Evolutionary conservation across 2,888 invertebrate species (phyloP), one percentile per base, ranked within the genome.

Genomic region (Quadroppia sp.): DNA sequence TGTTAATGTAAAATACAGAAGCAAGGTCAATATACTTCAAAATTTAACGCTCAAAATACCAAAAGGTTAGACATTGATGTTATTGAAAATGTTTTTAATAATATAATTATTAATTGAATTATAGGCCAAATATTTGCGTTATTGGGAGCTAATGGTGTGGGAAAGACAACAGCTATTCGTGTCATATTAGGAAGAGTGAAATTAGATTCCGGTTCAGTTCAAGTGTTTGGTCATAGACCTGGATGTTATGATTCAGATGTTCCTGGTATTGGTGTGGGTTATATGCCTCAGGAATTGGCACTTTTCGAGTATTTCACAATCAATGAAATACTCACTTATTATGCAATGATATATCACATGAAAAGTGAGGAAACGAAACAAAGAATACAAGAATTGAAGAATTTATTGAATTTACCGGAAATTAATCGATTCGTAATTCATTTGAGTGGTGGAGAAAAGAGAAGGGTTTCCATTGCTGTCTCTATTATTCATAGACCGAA

Each of bases 401-500:
- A 75, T 17, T 42, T 76, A n/a, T 32, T 76, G 17, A 42, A 67
- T 48, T 40, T 76, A 30, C 76, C 76, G 15, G 48, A 75, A 28
- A 71, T 40, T n/a, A 61, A 28, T 9, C 30, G 74, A 50, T 2
- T 7, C 20, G 30, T 75, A 0, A 48, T 13, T 9, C 36, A 28
- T 17, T 36, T 75, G 9, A 75, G 94, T 83, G 94, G 94, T 79
- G 92, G 95, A 36, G 93, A 94, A 83, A 91, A 94, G 82, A 86
- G 95, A 74, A 87, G 94, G 76, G 93, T 94, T 0, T 94, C 94
- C 0, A 92, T 94, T 83, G 92, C 94, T 1, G 92, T 93, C 50
- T 94, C 94, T 0, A 86, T 94, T 25, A 90, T 94, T 88, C 94
- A 94, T 82, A 92, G 94, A 83, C 94, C 94, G 0, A 92, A 93